Evolutionary conservation across 2,113 vertebrate species (phyloP).

Genomic region (Maccullochella peelii): DNA sequence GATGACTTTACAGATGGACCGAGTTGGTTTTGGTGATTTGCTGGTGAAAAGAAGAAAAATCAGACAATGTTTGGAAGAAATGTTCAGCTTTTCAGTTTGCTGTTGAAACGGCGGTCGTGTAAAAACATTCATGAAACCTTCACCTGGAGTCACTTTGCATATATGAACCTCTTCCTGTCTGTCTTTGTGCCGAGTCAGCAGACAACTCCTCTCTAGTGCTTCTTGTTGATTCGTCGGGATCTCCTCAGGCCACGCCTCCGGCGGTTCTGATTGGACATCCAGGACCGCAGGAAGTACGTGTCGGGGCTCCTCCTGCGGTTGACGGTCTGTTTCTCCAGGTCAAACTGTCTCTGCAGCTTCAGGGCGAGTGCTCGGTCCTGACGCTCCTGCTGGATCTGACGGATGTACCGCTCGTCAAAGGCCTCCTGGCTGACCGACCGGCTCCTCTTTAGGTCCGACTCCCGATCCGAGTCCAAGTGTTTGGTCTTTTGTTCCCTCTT

Average conservation of each 20-base stretch:
- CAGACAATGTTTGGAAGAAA: slow-evolving; percentile 39
- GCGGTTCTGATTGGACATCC: slow-evolving; percentile 82
- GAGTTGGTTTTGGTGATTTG: slow-evolving; percentile 41
- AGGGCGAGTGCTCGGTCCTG: slow-evolving; percentile 88
- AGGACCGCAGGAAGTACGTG: slow-evolving; percentile 91
- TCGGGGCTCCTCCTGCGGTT: slow-evolving; percentile 84
- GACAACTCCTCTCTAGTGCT: slow-evolving; percentile 42
- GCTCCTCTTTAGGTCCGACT: slow-evolving; percentile 82
- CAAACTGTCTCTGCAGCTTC: slow-evolving; percentile 89
- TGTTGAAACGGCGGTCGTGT: not conserved
- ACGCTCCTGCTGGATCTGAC: slow-evolving; percentile 81
- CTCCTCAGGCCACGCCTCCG: slow-evolving; percentile 74
- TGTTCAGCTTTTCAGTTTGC: not conserved
- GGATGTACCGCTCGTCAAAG: slow-evolving; percentile 72
- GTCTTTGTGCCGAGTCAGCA: slow-evolving; percentile 4
- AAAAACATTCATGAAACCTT: slow-evolving; percentile 42
- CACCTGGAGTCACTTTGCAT: slow-evolving; percentile 51
- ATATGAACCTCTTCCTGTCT: slow-evolving; percentile 13
- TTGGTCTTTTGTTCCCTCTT: slow-evolving; percentile 94
- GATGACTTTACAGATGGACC: not conserved
- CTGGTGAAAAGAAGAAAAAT: slow-evolving; percentile 32
- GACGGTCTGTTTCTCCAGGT: slow-evolving; percentile 86
- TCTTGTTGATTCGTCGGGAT: slow-evolving; percentile 78
- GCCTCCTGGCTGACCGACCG: slow-evolving; percentile 67
- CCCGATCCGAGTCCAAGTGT: slow-evolving; percentile 87